phyloP scores from a whole-genome alignment of 2,113 vertebrate genomes.

The Oostethus manadensis region DNA sequence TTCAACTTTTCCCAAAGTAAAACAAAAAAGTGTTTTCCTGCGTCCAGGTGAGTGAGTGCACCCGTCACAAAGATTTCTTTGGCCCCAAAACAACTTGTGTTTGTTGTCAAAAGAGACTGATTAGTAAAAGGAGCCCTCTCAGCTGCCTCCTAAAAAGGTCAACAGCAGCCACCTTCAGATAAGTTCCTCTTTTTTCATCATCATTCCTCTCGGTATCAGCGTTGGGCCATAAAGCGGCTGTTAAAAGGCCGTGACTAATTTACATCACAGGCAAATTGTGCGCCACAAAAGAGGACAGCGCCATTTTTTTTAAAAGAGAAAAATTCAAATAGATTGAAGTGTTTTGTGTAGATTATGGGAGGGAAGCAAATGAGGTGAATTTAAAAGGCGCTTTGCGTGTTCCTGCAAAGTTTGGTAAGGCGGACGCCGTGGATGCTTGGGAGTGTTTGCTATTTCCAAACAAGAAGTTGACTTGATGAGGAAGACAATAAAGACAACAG shows the following conservation, averaged over 20 bases:
- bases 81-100: conserved; percentile 54
- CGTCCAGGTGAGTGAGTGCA: conserved; percentile 40
- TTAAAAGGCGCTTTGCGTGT: conserved; percentile 35
- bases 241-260: conserved; percentile 42
- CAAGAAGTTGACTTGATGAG: conserved; percentile 48
- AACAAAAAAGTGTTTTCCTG: conserved; percentile 17
- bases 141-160: conserved; percentile 39
- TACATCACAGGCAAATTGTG: conserved; percentile 26
- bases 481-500: too few species aligned
- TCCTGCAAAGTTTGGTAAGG: conserved; percentile 22
- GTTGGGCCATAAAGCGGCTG: conserved; percentile 34
- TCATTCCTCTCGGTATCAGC: conserved; percentile 52
- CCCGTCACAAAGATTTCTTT: conserved; percentile 36
- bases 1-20: neutral
- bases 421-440: conserved; percentile 25
- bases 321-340: conserved; percentile 29
- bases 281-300: conserved; percentile 21
- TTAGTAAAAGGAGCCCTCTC: conserved; percentile 35
- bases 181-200: conserved; percentile 33
- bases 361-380: conserved; percentile 26
- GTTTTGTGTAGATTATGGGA: conserved; percentile 27
- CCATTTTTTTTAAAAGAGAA: conserved; percentile 2
- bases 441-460: conserved; percentile 45
- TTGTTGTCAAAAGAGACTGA: conserved; percentile 63
- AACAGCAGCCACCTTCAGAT: conserved; percentile 54